Base-by-base conservation (phyloP, 2,113 vertebrate genomes). In the Aptenodytes forsteri region DNA sequence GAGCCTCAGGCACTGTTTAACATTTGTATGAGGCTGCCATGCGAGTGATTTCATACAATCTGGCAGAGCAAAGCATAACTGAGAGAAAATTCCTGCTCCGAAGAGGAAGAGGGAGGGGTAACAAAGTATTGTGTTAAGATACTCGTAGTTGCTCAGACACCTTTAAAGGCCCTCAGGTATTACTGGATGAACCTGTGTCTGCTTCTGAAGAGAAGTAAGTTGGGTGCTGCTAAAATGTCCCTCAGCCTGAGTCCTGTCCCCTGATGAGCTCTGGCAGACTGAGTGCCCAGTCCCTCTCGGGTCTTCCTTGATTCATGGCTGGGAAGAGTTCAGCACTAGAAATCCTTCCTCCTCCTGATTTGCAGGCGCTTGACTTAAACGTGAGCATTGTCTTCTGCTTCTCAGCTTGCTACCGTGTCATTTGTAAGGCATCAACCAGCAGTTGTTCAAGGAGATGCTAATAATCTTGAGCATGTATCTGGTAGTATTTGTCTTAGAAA, bases 1-100 rank as follows among this genome's bases (percentile, higher is more conserved):
- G 86, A 87, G 87, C 92, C 77, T 87, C 80, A 20, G 92, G 92
- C 83, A 11, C 64, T 93, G 64, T 66, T 92, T 86, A 94, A 59
- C 38, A 18, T 81, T 90, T 78, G 65, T 67, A 61, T 56, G 56
- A 87, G 72, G 59, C 52, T 91, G 89, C 86, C 89, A 46, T 84
- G 69, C 1, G 3, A 94, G 86, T 83, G 83, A 75, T 88, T 92
- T 94, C 86, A 67, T 75, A 50, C 47, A 79, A 7, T 47, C 83
- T 95, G 94, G 90, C 92, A 95, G 76, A 64, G 89, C 76, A 93
- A 72, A 92, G 77, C 72, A 36, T 80, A 94, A 91, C 78, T 4
- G 2, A 79, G 59, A 77, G 49, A 95, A 81, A 92, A 87, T 81
- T 78, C 47, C 38, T 59, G 49, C 73, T 85, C 83, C 22, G 11